Conservation (phyloP, 2,113 vertebrate species). For the Carettochelys insculpta region DNA sequence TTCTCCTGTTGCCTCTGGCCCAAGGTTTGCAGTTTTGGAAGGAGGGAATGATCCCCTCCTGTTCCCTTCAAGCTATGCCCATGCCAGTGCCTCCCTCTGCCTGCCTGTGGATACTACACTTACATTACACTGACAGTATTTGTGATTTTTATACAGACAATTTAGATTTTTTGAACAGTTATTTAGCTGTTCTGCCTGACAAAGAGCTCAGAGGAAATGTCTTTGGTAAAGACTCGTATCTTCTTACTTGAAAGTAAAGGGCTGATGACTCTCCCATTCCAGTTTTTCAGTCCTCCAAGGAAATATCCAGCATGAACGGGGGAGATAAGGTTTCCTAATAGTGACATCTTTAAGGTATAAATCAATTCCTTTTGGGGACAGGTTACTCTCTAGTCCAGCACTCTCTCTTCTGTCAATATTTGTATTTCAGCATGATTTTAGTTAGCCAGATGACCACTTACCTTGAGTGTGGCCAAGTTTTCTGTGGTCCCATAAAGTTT, state of each 20-base stretch:
- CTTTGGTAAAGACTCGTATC: background rate
- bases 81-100: too few species aligned
- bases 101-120: too few species aligned
- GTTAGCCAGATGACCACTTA: too few species aligned
- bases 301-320: background rate
- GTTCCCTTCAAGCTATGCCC: too few species aligned
- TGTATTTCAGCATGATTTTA: too few species aligned
- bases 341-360: background rate
- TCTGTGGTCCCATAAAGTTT: too few species aligned
- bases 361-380: background rate
- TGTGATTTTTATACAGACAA: background rate
- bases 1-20: too few species aligned
- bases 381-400: too few species aligned
- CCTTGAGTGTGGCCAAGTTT: too few species aligned
- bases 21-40: too few species aligned
- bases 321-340: background rate
- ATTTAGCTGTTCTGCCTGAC: background rate
- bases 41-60: too few species aligned
- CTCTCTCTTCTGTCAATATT: too few species aligned
- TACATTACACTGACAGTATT: background rate
- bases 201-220: background rate
- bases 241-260: background rate
- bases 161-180: background rate
- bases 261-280: background rate
- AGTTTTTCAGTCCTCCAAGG: background rate